Evolutionary conservation across 2,113 vertebrate species (phyloP).

Genomic region (Equus quagga): DNA sequence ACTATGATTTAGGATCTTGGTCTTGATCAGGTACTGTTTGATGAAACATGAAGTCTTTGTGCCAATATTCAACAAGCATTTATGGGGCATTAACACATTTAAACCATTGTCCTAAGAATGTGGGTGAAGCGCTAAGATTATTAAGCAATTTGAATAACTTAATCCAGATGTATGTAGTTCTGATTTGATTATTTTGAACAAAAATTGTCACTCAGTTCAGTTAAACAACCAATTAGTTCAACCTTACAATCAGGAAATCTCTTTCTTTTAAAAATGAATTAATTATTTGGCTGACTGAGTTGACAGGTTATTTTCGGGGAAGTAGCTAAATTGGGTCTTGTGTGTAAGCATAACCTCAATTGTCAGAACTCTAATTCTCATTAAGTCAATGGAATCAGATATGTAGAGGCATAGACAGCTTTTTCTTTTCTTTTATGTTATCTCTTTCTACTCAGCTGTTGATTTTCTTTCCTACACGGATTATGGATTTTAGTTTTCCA

Average conservation of each 20-base stretch:
- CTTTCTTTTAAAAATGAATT: neutral
- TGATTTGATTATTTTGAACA: conserved; percentile 25
- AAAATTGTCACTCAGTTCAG: neutral
- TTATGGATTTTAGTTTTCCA: neutral
- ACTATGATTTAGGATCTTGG: neutral
- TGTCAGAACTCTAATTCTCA: neutral
- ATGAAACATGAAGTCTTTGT: neutral
- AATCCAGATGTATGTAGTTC: neutral
- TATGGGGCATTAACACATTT: neutral
- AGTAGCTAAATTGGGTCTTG: neutral
- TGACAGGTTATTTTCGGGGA: neutral
- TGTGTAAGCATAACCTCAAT: neutral
- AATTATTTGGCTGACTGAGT: neutral
- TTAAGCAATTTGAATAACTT: conserved; percentile 15
- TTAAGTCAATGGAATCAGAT: neutral
- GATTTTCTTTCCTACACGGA: neutral
- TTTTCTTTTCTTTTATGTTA: neutral
- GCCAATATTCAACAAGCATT: neutral
- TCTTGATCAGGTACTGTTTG: neutral
- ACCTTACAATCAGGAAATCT: neutral
- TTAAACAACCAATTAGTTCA: neutral
- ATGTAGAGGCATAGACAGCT: neutral
- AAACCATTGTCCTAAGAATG: neutral
- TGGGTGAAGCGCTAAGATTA: neutral
- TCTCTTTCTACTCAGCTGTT: neutral